Evolutionary conservation across 2,113 vertebrate genomes (phyloP).

Genomic region (Rhinopomastus cyanomelas): DNA sequence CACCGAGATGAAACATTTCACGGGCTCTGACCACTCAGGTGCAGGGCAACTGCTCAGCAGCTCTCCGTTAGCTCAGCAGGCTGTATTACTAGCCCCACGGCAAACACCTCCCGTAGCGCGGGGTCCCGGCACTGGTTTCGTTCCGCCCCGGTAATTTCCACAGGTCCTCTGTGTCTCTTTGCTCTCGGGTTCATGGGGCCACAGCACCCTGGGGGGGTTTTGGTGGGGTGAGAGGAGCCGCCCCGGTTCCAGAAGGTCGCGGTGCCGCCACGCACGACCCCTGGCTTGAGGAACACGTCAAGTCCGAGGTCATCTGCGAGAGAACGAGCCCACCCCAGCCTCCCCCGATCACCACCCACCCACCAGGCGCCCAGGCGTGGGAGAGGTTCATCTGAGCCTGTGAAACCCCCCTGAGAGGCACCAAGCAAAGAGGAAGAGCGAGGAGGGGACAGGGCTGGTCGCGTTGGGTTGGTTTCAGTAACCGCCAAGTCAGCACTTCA

Average conservation of each 20-base stretch:
- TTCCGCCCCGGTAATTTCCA: neutral
- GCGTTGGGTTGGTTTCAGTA: constrained; percentile 33
- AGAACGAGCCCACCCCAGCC: neutral
- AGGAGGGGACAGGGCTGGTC: neutral
- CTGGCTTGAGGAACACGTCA: neutral
- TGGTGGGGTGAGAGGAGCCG: neutral
- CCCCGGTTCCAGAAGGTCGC: constrained; percentile 38
- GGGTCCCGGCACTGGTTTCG: no score
- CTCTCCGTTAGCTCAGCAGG: neutral
- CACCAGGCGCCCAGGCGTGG: neutral
- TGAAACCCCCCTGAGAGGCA: neutral
- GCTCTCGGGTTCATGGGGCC: constrained; percentile 57
- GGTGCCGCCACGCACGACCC: neutral
- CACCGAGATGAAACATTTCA: constrained; percentile 34
- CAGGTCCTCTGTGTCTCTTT: neutral
- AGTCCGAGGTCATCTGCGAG: neutral
- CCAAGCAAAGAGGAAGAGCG: neutral
- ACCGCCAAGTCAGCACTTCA: constrained; percentile 46
- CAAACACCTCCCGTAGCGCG: neutral
- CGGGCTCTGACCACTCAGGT: constrained; percentile 25
- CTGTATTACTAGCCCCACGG: constrained; percentile 11
- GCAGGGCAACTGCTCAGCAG: neutral
- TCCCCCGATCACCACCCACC: neutral
- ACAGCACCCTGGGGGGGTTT: neutral
- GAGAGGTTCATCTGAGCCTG: neutral